These are phyloP conservation scores for Meloidogyne chitwoodi DNA, from an alignment of 1,140 invertebrate species.

Conservation along the genomic window DNA sequence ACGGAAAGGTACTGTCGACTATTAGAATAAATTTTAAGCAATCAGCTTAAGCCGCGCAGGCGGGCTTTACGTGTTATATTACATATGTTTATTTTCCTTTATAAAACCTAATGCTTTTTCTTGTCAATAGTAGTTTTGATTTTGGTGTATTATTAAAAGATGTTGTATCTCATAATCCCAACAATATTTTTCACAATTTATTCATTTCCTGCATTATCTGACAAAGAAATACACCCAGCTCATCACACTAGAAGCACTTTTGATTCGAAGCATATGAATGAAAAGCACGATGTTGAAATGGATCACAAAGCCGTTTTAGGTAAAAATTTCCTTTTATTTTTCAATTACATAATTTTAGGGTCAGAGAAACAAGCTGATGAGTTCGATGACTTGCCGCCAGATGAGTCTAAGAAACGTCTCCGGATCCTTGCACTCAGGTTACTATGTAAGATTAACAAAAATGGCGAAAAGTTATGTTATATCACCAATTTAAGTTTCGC, in stretches of 20 bases:
- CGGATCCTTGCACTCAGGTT: slow-evolving; percentile 69
- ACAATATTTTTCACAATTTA: not conserved
- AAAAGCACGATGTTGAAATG: slow-evolving; percentile 29
- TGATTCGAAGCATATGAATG: slow-evolving; percentile 9
- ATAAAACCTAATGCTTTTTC: no score
- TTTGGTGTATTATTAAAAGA: no score
- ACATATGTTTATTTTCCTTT: no score
- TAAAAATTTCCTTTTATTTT: no score
- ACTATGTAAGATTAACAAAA: no score
- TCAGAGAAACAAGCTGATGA: slow-evolving; percentile 86
- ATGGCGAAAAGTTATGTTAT: no score
- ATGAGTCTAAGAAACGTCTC: slow-evolving; percentile 79
- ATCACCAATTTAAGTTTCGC: no score
- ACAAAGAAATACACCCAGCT: not conserved
- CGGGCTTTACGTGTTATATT: not conserved
- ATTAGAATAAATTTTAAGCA: not conserved
- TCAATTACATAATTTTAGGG: no score
- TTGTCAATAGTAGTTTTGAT: no score
- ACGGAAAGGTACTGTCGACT: no score
- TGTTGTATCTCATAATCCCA: no score
- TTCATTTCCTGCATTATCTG: not conserved
- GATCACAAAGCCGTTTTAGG: slow-evolving; percentile 47
- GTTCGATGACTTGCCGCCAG: slow-evolving; percentile 78
- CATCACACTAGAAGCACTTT: slow-evolving; percentile 7
- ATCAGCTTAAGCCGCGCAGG: not conserved